phyloP scores from a whole-genome alignment of 2,113 vertebrate species.

The Pomatorhinus ruficollis region DNA sequence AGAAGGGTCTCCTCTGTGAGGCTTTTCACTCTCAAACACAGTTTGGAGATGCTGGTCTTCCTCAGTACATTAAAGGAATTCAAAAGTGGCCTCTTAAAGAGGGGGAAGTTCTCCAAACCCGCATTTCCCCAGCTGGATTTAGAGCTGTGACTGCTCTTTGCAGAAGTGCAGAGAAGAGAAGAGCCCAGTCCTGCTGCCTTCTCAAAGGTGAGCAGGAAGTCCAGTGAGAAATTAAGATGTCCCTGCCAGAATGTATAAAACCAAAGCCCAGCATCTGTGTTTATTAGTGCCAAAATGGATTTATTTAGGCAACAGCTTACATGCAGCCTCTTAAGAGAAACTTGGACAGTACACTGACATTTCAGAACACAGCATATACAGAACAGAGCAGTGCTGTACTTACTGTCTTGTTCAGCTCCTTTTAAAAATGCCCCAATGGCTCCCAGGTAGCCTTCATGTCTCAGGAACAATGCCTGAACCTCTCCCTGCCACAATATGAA shows the following conservation, averaged over 20 bases:
- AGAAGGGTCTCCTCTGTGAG: background rate
- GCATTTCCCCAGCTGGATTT: background rate
- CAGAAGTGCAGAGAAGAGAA: background rate
- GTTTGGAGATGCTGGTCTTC: slow-evolving; percentile 20
- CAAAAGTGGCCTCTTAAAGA: background rate
- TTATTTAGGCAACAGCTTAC: slow-evolving; percentile 35
- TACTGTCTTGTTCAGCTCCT: slow-evolving; percentile 98
- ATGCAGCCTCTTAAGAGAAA: slow-evolving; percentile 57
- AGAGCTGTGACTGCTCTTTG: background rate
- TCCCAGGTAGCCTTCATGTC: slow-evolving; percentile 97
- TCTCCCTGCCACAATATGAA: slow-evolving; percentile 85
- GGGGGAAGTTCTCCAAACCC: background rate
- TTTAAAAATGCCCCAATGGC: slow-evolving; percentile 97
- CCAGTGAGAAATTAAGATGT: background rate
- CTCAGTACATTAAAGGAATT: background rate
- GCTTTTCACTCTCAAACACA: background rate
- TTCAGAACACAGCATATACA: slow-evolving; percentile 58
- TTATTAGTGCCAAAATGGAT: slow-evolving; percentile 24
- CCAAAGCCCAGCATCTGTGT: slow-evolving; percentile 45
- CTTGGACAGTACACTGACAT: slow-evolving; percentile 54
- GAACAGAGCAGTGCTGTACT: slow-evolving; percentile 69
- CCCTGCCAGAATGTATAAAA: slow-evolving; percentile 6
- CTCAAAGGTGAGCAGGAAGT: background rate
- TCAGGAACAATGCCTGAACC: slow-evolving; percentile 96
- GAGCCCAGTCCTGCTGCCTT: background rate